phyloP scores from a whole-genome alignment of 2,888 invertebrate species.

The Drosophila subquinaria region DNA sequence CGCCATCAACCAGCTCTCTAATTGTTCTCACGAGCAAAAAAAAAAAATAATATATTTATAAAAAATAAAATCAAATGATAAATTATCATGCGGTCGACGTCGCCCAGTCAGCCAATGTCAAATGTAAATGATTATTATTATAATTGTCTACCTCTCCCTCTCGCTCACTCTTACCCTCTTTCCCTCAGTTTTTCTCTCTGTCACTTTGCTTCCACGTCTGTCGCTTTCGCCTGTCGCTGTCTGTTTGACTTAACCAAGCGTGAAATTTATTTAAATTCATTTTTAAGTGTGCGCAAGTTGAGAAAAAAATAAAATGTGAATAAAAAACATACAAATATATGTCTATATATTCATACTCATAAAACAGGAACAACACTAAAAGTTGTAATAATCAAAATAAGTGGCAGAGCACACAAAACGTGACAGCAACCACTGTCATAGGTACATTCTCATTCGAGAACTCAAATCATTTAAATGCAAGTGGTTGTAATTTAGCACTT shows the following conservation, averaged over 20 bases:
- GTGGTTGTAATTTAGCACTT: conserved; percentile 43
- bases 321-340: conserved; percentile 20
- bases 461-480: conserved; percentile 45
- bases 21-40: conserved; percentile 57
- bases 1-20: conserved; percentile 30
- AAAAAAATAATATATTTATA: conserved; percentile 10
- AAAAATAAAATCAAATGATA: conserved; percentile 71
- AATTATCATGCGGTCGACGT: conserved; percentile 62
- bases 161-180: background rate
- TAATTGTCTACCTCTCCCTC: conserved; percentile 57
- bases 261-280: conserved; percentile 83
- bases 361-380: background rate
- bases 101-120: conserved; percentile 71
- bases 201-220: conserved; percentile 13
- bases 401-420: conserved; percentile 2
- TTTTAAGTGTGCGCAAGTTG: conserved; percentile 79
- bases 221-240: conserved; percentile 55
- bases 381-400: conserved; percentile 2
- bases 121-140: conserved; percentile 78
- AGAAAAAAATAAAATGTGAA: conserved; percentile 36
- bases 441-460: conserved; percentile 28
- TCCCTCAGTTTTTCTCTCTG: background rate
- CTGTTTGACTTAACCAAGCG: conserved; percentile 76
- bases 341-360: conserved; percentile 11
- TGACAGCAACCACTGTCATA: conserved; percentile 31